A percentile compares a stretch with the other conserved stretches of the same genome.
phyloP scores from a whole-genome alignment of 2,888 invertebrate species.

The Agonopterix subpropinquella region DNA sequence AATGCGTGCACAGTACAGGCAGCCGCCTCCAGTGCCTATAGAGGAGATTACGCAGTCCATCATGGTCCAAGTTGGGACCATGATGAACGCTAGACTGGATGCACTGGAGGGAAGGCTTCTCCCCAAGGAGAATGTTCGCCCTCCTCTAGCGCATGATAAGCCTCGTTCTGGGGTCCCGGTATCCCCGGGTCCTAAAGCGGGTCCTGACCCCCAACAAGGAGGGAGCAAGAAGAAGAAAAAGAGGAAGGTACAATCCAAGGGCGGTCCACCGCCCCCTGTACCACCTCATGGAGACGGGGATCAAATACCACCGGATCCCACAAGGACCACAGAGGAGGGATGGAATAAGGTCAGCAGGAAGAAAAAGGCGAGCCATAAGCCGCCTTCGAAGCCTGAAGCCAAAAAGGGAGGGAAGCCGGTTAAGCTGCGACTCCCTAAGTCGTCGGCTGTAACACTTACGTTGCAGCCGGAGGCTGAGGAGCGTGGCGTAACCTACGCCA shows the following conservation, averaged over 20 bases:
- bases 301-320: too few relatives aligned
- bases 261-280: too few relatives aligned
- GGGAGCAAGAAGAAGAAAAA: too few relatives aligned
- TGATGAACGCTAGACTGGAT: neutral
- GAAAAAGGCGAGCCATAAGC: neutral
- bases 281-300: too few relatives aligned
- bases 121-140: neutral
- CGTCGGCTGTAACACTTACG: constrained; percentile 11
- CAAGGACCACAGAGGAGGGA: too few relatives aligned
- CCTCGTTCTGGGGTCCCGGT: too few relatives aligned
- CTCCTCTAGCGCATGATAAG: neutral
- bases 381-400: neutral
- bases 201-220: too few relatives aligned
- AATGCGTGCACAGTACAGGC: too few relatives aligned
- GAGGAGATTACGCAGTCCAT: neutral
- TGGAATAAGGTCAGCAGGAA: neutral
- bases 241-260: too few relatives aligned
- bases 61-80: neutral
- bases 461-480: constrained; percentile 9
- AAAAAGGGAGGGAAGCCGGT: neutral
- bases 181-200: too few relatives aligned
- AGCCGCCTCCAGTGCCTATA: too few relatives aligned
- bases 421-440: constrained; percentile 1
- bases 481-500: constrained; percentile 6
- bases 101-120: neutral